Evolutionary conservation across 2,888 invertebrate genomes (phyloP).

Genomic region (Pasiphila rectangulata): DNA sequence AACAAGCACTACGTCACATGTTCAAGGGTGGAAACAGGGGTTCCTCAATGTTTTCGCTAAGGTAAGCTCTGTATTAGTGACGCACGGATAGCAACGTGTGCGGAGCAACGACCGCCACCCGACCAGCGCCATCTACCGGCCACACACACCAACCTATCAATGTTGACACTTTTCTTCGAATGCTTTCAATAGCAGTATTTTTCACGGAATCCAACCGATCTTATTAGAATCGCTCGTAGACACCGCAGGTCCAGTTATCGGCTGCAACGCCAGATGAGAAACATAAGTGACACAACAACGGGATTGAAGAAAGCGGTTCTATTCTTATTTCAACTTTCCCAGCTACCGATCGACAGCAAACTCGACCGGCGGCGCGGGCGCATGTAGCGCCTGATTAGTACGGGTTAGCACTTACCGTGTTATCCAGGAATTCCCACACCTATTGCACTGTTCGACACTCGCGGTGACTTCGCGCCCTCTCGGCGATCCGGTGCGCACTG

Average conservation of each 20-base stretch:
- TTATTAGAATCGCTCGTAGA: not conserved
- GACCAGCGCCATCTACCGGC: constrained; percentile 33
- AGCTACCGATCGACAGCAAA: not conserved
- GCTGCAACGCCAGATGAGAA: too few species aligned
- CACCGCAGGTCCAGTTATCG: too few species aligned
- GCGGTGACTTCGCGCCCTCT: constrained; percentile 57
- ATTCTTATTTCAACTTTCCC: not conserved
- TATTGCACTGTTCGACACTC: constrained; percentile 43
- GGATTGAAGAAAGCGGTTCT: not conserved
- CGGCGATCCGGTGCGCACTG: constrained; percentile 66
- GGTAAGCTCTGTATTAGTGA: not conserved
- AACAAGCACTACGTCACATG: not conserved
- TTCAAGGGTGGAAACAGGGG: not conserved
- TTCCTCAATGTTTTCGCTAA: not conserved
- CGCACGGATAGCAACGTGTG: constrained; percentile 11
- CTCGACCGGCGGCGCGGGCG: not conserved
- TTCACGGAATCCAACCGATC: not conserved
- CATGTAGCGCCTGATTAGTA: not conserved
- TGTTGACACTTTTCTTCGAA: constrained; percentile 15
- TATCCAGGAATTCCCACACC: constrained; percentile 3
- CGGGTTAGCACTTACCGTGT: constrained; percentile 5
- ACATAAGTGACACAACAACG: not conserved
- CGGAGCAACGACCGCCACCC: constrained; percentile 55
- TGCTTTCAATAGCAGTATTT: constrained; percentile 2
- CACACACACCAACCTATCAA: constrained; percentile 19